Percentiles rank a stretch among this genome's conserved stretches.
These are phyloP conservation scores for Pelodiscus sinensis DNA, from an alignment of 2,113 vertebrate species.

Conservation along the genomic window DNA sequence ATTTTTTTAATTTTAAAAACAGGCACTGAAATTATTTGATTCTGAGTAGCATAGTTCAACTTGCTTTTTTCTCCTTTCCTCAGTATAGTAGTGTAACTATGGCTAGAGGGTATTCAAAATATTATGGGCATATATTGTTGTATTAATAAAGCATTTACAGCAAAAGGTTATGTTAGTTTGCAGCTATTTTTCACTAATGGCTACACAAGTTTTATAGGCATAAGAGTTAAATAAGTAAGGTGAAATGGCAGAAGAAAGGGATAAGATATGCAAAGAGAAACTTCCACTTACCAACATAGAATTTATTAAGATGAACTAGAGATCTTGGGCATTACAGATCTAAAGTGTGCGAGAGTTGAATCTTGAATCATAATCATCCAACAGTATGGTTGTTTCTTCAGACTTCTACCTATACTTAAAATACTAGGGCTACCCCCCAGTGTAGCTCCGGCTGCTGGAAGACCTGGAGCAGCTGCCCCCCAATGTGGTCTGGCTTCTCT, in stretches of 20 bases:
- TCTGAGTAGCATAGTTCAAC: background rate
- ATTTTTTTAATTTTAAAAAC: background rate
- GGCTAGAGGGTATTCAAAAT: background rate
- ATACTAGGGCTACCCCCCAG: background rate
- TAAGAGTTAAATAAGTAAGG: background rate
- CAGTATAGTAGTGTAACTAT: background rate
- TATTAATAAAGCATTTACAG: background rate
- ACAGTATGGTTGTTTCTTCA: accelerated
- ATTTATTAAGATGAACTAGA: background rate
- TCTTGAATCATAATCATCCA: background rate
- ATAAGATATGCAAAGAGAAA: too few species aligned
- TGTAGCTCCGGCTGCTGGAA: too few species aligned
- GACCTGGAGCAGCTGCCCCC: too few species aligned
- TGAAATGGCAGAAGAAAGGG: background rate
- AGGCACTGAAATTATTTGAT: background rate
- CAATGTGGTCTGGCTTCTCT: too few species aligned
- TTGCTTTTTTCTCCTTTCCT: background rate
- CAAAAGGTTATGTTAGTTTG: background rate
- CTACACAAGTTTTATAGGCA: background rate
- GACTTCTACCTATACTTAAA: background rate
- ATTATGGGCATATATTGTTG: too few species aligned
- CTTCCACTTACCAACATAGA: background rate
- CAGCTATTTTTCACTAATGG: background rate
- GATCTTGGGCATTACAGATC: accelerated
- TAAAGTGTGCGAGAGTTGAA: background rate